These are phyloP conservation scores for Alfaro cultratus DNA, from an alignment of 2,797 vertebrate genomes.

Conservation along the genomic window DNA sequence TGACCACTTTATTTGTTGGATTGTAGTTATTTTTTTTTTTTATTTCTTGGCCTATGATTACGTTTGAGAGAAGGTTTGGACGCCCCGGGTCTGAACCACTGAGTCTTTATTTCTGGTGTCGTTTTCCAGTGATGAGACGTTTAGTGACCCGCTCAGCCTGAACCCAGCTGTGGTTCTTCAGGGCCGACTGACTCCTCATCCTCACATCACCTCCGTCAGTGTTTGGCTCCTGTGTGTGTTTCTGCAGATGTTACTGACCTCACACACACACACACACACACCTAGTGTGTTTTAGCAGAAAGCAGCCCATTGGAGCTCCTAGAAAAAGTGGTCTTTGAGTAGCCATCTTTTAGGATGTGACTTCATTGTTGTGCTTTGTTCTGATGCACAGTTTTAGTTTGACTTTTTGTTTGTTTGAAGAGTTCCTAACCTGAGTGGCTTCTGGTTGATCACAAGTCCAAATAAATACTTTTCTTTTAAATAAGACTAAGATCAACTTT, in stretches of 20 bases:
- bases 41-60: too few relatives aligned
- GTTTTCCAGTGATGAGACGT: neutral
- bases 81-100: too few relatives aligned
- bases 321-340: neutral
- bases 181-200: neutral
- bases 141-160: neutral
- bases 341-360: neutral
- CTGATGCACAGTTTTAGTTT: constrained; percentile 30
- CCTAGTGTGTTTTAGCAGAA: constrained; percentile 29
- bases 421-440: constrained; percentile 79
- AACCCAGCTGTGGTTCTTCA: neutral
- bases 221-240: neutral
- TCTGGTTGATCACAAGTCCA: constrained; percentile 82
- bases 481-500: constrained; percentile 83
- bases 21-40: too few relatives aligned
- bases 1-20: too few relatives aligned
- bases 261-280: constrained; percentile 50
- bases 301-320: constrained; percentile 63
- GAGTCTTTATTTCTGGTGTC: neutral
- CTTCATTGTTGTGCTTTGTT: constrained; percentile 65
- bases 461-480: constrained; percentile 27
- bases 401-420: constrained; percentile 57
- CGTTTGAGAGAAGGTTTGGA: too few relatives aligned
- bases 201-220: neutral
- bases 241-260: neutral